These are phyloP conservation scores for Equus quagga DNA, from an alignment of 2,113 vertebrate species.

Conservation along the genomic window DNA sequence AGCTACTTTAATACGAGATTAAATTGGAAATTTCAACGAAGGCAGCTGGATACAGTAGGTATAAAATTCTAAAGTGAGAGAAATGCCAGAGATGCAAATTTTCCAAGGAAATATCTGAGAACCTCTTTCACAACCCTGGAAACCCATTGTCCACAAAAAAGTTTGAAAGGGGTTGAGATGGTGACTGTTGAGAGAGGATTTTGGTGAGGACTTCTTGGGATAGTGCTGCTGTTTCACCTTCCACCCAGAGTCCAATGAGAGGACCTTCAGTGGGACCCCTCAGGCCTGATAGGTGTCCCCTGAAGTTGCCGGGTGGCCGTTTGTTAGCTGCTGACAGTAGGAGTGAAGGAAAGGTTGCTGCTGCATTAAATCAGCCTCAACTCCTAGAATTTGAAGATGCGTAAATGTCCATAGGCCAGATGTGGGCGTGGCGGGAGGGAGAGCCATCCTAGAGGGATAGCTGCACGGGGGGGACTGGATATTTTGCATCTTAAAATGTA, in stretches of 20 bases:
- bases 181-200: background rate
- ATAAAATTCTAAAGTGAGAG: background rate
- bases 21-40: background rate
- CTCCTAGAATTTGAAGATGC: background rate
- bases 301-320: background rate
- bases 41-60: background rate
- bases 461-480: background rate
- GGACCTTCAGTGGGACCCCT: background rate
- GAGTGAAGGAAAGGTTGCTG: background rate
- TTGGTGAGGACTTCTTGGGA: background rate
- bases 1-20: background rate
- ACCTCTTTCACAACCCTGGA: background rate
- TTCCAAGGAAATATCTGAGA: background rate
- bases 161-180: background rate
- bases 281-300: background rate
- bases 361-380: background rate
- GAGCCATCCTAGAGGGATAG: background rate
- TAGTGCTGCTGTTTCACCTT: background rate
- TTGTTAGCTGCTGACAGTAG: background rate
- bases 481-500: background rate
- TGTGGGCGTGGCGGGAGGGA: background rate
- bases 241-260: background rate
- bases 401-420: background rate
- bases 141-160: background rate
- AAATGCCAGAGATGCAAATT: background rate